Conservation (phyloP, 1,140 invertebrate species). For the Cherax destructor region DNA sequence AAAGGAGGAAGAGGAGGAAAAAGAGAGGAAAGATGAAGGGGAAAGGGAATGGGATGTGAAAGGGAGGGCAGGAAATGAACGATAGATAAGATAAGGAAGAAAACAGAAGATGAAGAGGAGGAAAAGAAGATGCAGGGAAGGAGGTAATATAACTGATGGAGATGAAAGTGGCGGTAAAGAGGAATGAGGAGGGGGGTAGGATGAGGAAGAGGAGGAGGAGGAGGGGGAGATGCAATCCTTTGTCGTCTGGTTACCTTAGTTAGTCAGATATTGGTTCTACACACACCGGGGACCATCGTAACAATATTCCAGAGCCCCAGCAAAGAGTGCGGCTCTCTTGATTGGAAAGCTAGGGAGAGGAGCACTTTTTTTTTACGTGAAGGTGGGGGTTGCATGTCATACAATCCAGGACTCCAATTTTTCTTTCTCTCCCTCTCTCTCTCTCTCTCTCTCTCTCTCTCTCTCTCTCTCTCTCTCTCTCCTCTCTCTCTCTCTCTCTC, state of each 20-base stretch:
- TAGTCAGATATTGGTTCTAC: not conserved
- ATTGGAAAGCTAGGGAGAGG: not conserved
- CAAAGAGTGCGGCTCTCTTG: not conserved
- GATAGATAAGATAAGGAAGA: too few relatives aligned
- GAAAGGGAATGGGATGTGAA: not conserved
- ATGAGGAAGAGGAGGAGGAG: not conserved
- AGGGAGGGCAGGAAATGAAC: too few relatives aligned
- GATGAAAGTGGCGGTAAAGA: not conserved
- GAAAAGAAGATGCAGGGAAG: not conserved
- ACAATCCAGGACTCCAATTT: not conserved
- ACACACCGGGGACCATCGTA: not conserved
- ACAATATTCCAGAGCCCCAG: not conserved
- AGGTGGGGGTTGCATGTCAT: not conserved
- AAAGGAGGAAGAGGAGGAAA: not conserved
- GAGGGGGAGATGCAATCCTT: not conserved
- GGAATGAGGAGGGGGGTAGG: not conserved
- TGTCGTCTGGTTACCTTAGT: not conserved
- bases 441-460: not conserved
- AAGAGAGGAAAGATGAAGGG: not conserved
- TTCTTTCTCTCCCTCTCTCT: not conserved
- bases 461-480: not conserved
- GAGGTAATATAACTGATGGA: too few relatives aligned
- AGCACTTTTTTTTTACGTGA: not conserved
- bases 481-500: too few relatives aligned
- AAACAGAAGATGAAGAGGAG: not conserved